Percentiles rank a stretch among this genome's conserved stretches.
phyloP scores from a whole-genome alignment of 2,113 vertebrate species.

The Phylloscopus trochiloides region DNA sequence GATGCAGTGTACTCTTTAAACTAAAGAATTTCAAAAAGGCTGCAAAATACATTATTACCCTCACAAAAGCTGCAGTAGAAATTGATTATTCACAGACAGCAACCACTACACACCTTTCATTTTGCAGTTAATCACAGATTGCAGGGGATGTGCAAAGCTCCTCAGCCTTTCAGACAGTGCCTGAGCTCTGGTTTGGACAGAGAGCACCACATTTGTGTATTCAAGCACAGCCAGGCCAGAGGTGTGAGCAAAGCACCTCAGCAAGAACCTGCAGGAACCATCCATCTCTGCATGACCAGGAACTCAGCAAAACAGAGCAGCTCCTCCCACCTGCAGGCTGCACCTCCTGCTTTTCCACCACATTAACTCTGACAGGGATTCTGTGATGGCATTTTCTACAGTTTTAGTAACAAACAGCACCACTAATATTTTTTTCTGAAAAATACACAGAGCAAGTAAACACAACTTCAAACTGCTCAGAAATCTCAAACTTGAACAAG shows the following conservation, averaged over 20 bases:
- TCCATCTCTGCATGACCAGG: background rate
- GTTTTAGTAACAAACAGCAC: background rate
- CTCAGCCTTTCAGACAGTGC: background rate
- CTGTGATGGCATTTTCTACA: background rate
- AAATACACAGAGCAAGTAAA: background rate
- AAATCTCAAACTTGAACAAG: background rate
- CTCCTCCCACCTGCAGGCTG: background rate
- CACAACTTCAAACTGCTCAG: background rate
- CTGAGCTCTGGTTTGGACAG: background rate
- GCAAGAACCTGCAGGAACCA: background rate
- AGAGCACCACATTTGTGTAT: background rate
- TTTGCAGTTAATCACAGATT: background rate
- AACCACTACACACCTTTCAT: background rate
- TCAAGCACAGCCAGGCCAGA: no score
- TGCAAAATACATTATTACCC: accelerated
- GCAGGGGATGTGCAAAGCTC: background rate
- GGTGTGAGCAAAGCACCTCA: background rate
- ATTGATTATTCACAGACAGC: background rate
- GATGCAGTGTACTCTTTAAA: background rate
- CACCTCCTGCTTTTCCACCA: background rate
- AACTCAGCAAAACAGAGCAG: background rate
- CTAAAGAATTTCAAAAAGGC: background rate
- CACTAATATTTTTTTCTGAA: background rate
- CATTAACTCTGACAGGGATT: background rate
- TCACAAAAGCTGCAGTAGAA: background rate